phyloP scores from a whole-genome alignment of 2,888 invertebrate species.

The Abrostola tripartita region DNA sequence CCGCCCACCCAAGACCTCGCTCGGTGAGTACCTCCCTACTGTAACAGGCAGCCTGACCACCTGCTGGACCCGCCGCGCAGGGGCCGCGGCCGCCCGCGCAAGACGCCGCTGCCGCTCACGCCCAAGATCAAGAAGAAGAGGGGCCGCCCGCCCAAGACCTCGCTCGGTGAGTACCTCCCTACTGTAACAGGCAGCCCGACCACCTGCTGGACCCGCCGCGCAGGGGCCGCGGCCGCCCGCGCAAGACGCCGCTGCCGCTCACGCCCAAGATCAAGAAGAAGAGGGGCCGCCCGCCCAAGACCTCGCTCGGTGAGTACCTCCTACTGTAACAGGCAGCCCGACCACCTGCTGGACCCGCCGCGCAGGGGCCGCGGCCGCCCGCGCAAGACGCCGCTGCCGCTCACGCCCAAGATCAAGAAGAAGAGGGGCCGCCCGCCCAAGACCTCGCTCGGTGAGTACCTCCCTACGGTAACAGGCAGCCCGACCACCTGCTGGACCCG shows the following conservation, averaged over 20 bases:
- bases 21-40: slow-evolving; percentile 69
- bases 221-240: slow-evolving; percentile 82
- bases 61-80: slow-evolving; percentile 77
- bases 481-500: neutral
- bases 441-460: too few species aligned
- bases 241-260: slow-evolving; percentile 86
- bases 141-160: slow-evolving; percentile 85
- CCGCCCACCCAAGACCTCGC: slow-evolving; percentile 84
- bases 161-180: slow-evolving; percentile 71
- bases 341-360: neutral
- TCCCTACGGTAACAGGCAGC: too few species aligned
- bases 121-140: slow-evolving; percentile 84
- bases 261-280: slow-evolving; percentile 84
- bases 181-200: neutral
- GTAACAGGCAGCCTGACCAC: neutral
- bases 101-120: slow-evolving; percentile 84
- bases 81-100: slow-evolving; percentile 85
- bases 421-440: neutral
- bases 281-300: slow-evolving; percentile 84
- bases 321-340: neutral
- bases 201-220: slow-evolving; percentile 75
- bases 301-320: slow-evolving; percentile 76
- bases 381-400: neutral
- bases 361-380: neutral
- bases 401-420: slow-evolving; percentile 4